Percentiles rank a stretch among this genome's conserved stretches.
Conservation (phyloP, 2,888 invertebrate species). For the Epirrhoe alternata region DNA sequence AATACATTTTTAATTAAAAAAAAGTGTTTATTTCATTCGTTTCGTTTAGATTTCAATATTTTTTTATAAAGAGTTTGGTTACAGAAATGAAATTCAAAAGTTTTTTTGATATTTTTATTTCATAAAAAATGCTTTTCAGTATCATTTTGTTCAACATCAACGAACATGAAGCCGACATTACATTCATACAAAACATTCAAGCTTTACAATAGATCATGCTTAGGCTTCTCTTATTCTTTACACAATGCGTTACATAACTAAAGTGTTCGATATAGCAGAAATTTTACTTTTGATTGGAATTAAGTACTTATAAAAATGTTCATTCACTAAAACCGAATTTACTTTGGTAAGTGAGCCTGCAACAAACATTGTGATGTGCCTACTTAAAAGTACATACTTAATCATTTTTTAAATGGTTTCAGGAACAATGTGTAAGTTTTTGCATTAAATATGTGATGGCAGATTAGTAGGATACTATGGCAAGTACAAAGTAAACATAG, state of each 20-base stretch:
- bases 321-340: too few relatives aligned
- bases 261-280: background rate
- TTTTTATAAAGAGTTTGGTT: background rate
- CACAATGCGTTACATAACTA: conserved; percentile 1
- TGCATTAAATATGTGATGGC: background rate
- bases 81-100: conserved; percentile 43
- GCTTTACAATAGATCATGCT: conserved; percentile 37
- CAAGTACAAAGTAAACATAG: background rate
- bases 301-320: too few relatives aligned
- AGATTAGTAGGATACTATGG: background rate
- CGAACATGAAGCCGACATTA: conserved; percentile 68
- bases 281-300: background rate
- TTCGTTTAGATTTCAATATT: background rate
- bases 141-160: conserved; percentile 55
- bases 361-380: too few relatives aligned
- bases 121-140: conserved; percentile 75
- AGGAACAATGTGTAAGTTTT: background rate
- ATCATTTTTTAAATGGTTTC: background rate
- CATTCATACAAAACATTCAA: conserved; percentile 62
- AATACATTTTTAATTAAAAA: too few relatives aligned
- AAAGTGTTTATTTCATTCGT: too few relatives aligned
- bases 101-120: conserved; percentile 75
- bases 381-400: too few relatives aligned
- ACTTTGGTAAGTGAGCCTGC: too few relatives aligned
- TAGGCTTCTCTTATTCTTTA: conserved; percentile 25